A percentile compares a stretch with the other conserved stretches of the same genome.
Conservation (phyloP, 2,113 vertebrate species). For the Lepus europaeus region DNA sequence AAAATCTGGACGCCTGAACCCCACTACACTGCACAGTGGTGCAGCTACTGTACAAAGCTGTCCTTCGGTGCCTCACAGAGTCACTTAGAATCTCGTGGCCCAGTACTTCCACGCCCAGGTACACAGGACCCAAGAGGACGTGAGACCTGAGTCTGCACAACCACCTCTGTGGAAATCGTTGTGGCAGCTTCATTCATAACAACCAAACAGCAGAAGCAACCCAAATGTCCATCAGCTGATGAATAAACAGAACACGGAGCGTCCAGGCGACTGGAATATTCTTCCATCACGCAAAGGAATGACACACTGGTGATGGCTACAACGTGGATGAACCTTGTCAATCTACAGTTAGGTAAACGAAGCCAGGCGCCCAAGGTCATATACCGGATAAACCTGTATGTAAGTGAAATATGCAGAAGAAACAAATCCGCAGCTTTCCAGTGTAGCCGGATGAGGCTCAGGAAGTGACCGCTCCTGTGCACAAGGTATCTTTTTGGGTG, state of each 20-base stretch:
- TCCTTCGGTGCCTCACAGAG: neutral
- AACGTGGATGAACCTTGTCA: neutral
- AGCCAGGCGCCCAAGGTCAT: neutral
- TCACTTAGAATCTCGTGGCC: neutral
- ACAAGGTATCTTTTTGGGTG: neutral
- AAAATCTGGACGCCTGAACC: neutral
- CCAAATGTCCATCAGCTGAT: neutral
- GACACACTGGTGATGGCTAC: neutral
- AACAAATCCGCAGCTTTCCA: neutral
- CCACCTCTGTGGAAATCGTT: neutral
- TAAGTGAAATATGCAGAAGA: neutral
- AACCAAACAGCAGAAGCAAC: slow-evolving; percentile 12
- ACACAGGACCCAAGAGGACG: neutral
- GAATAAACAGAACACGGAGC: neutral
- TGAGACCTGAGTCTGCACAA: neutral
- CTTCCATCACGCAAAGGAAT: neutral
- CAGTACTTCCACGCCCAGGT: neutral
- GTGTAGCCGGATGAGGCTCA: no score
- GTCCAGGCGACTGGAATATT: neutral
- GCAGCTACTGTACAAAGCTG: neutral
- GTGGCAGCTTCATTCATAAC: neutral
- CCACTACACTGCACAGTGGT: neutral
- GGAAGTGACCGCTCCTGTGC: neutral
- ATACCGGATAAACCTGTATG: neutral
- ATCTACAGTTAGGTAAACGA: neutral